Evolutionary conservation across 2,888 invertebrate genomes (phyloP).

Genomic region (Polyommatus icarus): DNA sequence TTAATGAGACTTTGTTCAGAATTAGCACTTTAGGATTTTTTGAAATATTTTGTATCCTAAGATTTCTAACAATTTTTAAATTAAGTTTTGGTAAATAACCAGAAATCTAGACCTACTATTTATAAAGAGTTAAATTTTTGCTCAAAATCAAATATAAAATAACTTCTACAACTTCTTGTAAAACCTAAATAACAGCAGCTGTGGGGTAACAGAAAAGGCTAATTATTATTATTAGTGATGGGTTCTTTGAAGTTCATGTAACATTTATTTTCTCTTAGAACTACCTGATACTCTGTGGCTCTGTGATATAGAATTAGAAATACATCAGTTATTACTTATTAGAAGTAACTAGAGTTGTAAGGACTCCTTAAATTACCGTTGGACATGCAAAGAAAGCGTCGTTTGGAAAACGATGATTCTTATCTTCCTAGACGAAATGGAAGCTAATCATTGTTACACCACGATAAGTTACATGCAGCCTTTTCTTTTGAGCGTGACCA

Average conservation of each 20-base stretch:
- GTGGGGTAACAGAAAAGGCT: no score
- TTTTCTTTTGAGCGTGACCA: not conserved
- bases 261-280: not conserved
- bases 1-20: no score
- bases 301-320: not conserved
- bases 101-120: no score
- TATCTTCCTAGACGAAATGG: not conserved
- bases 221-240: no score
- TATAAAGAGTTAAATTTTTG: no score
- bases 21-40: no score
- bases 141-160: no score
- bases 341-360: slow-evolving; percentile 5
- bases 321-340: slow-evolving; percentile 21
- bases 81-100: no score
- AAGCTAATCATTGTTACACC: not conserved
- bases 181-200: no score
- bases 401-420: slow-evolving; percentile 10
- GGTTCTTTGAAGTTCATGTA: not conserved
- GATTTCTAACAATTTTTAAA: no score
- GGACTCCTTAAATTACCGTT: slow-evolving; percentile 14
- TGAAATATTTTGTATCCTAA: no score
- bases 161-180: no score
- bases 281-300: not conserved
- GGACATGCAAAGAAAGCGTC: slow-evolving; percentile 26
- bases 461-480: not conserved